These are phyloP conservation scores for Tilapia sparmanii DNA, from an alignment of 2,113 vertebrate species.

Conservation along the genomic window DNA sequence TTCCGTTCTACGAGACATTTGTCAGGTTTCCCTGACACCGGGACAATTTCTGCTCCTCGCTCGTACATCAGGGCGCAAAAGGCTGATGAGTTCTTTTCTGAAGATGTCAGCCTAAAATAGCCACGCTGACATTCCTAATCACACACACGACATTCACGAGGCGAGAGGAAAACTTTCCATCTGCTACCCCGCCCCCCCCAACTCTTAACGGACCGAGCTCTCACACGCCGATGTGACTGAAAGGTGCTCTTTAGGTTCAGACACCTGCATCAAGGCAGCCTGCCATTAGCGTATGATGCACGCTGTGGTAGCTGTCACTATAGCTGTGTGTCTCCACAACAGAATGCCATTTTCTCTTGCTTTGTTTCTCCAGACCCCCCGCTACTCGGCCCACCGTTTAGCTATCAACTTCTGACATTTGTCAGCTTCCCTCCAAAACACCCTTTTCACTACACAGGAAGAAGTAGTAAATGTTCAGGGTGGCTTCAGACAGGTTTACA, in stretches of 20 bases:
- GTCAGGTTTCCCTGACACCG: conserved; percentile 26
- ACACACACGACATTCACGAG: conserved; percentile 25
- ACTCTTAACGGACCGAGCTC: background rate
- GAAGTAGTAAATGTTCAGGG: conserved; percentile 1
- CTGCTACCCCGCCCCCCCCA: background rate
- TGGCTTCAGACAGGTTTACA: background rate
- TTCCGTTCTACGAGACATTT: conserved; percentile 10
- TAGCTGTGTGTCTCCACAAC: conserved; percentile 32
- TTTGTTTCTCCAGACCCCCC: conserved; percentile 35
- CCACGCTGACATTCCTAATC: conserved; percentile 12
- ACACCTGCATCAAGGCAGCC: conserved; percentile 33
- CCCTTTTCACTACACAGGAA: background rate
- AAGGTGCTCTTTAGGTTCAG: conserved; percentile 35
- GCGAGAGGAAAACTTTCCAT: conserved; percentile 23
- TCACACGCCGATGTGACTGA: conserved; percentile 22
- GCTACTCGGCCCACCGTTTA: conserved; percentile 24
- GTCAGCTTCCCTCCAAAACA: conserved; percentile 20
- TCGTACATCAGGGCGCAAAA: conserved; percentile 4
- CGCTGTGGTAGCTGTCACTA: conserved; percentile 44
- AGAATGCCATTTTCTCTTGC: conserved; percentile 48
- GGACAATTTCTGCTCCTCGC: conserved; percentile 11
- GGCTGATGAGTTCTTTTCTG: conserved; percentile 14
- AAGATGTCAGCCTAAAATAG: conserved; percentile 14
- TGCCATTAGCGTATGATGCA: conserved; percentile 52
- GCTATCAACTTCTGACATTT: conserved; percentile 59